Evolutionary conservation across 2,888 invertebrate species (phyloP), one percentile per base, ranked within the genome.

Genomic region (Drosophila aldrichi): DNA sequence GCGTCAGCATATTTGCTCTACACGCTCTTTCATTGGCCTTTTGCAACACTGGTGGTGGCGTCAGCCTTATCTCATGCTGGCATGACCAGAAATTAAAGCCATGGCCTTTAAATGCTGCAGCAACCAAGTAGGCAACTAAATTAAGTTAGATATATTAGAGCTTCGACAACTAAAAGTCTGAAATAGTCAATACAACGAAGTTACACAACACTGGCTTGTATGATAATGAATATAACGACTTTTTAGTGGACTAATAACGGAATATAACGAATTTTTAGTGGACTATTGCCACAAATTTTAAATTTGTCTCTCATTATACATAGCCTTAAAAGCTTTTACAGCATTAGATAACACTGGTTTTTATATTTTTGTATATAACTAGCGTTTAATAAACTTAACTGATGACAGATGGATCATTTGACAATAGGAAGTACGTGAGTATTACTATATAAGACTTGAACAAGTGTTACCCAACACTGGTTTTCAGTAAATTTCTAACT

Each of bases 1-100:
- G 64, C 71, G 36, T 70, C 73, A 76, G 77, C 73, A 51, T 36
- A 22, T 52, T 61, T 51, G 29, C n/a, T 18, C 38, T n/a, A n/a
- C 38, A n/a, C 38, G 8, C 38, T 38, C 18, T 5, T 41, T 4
- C 3, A 62, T 44, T 25, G 22, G n/a, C 44, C 43, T 18, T 44
- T 16, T 36, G 16, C 58, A 56, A 56, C 55, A 43, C 55, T 56
- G 41, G 18, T 16, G 9, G n/a, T n/a, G n/a, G 9, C 36, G 22
- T 22, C 25, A 20, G 32, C 32, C 38, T 38, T 25, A 54, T 25
- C 52, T 20, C 14, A 22, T 32, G 46, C 25, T 4, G n/a, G 16
- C 25, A 34, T 10, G 22, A 22, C 16, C 12, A 9, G n/a, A 38
- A 52, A 20, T 22, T 36, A 38, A 52, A 32, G 36, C 22, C 2